These are phyloP conservation scores for Falco columbarius DNA, from an alignment of 2,797 vertebrate genomes.

Conservation along the genomic window DNA sequence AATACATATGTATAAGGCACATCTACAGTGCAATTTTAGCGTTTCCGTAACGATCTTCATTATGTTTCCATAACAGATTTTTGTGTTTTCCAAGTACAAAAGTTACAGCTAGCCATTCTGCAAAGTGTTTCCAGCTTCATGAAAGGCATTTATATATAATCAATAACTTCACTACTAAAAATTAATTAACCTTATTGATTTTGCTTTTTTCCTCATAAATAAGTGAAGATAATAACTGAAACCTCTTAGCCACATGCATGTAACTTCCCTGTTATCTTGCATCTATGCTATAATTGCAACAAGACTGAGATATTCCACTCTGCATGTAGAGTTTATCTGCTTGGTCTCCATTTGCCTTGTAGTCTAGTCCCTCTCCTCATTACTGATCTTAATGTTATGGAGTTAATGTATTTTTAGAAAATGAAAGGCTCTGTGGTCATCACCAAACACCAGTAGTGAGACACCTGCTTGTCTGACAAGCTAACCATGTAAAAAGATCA, in stretches of 20 bases:
- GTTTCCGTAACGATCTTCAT: not conserved
- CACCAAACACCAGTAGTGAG: not conserved
- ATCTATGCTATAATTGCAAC: not conserved
- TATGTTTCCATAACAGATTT: not conserved
- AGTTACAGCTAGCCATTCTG: not conserved
- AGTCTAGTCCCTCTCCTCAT: not conserved
- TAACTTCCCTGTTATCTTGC: not conserved
- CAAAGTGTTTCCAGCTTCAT: not conserved
- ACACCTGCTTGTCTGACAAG: not conserved
- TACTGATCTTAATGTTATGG: not conserved
- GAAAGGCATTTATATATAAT: not conserved
- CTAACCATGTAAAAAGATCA: not conserved
- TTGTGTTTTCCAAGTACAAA: not conserved
- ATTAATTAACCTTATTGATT: not conserved
- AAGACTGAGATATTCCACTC: not conserved
- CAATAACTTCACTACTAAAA: not conserved
- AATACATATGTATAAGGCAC: not conserved
- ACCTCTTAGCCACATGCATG: not conserved
- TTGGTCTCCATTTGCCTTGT: not conserved
- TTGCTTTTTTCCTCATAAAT: not conserved
- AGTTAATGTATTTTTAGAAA: not conserved
- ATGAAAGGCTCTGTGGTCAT: not conserved
- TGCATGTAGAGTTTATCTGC: not conserved
- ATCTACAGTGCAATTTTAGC: not conserved
- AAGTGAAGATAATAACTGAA: not conserved